Evolutionary conservation across 1,140 invertebrate genomes (phyloP).

Genomic region (Drosophila kurseongensis): DNA sequence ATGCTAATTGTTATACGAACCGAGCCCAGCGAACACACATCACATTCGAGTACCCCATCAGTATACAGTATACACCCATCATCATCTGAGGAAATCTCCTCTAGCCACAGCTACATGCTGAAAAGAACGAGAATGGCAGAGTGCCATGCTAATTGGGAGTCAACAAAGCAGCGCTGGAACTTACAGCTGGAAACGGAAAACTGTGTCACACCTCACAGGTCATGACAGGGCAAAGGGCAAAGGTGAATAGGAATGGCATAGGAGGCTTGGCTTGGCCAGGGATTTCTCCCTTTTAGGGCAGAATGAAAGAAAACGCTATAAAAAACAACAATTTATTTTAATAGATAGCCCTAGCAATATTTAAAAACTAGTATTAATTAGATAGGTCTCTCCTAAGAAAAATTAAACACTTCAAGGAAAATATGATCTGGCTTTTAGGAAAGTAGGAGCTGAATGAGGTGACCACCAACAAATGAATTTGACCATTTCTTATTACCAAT

Average conservation of each 20-base stretch:
- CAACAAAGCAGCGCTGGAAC: slow-evolving; percentile 36
- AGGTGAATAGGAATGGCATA: background rate
- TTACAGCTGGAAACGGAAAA: slow-evolving; percentile 14
- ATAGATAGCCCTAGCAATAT: too few relatives aligned
- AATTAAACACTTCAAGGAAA: too few relatives aligned
- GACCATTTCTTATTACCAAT: too few relatives aligned
- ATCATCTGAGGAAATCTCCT: slow-evolving; percentile 6
- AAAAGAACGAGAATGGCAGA: slow-evolving; percentile 14
- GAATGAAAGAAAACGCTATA: too few relatives aligned
- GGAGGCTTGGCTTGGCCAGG: too few relatives aligned
- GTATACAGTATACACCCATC: slow-evolving; percentile 2
- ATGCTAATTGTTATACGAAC: slow-evolving; percentile 48
- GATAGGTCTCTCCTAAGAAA: too few relatives aligned
- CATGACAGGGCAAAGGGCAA: slow-evolving; percentile 21
- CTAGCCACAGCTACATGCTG: background rate
- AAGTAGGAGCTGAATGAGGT: too few relatives aligned
- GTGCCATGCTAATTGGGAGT: slow-evolving; percentile 42
- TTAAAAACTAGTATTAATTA: too few relatives aligned
- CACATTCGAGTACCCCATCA: slow-evolving; percentile 1
- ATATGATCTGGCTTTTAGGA: too few relatives aligned
- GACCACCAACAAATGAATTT: too few relatives aligned
- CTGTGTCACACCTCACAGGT: slow-evolving; percentile 47
- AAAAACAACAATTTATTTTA: too few relatives aligned
- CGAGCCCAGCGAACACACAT: background rate
- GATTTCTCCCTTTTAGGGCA: too few relatives aligned